Conservation (phyloP, 2,888 invertebrate genomes). For the Leucophora obtusa region DNA sequence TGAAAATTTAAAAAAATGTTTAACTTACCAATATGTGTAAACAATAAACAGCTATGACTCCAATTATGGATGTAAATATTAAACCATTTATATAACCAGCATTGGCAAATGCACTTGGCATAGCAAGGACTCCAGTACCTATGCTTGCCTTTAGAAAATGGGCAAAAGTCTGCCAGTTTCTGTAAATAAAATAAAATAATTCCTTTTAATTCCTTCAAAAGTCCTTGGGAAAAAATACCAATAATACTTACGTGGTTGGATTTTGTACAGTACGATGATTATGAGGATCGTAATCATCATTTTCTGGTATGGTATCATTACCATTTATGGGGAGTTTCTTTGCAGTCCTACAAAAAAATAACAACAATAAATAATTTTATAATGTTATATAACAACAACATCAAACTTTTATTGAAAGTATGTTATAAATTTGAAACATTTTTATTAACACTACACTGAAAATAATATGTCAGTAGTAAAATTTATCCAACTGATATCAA, state of each 20-base stretch:
- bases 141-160: slow-evolving; percentile 96
- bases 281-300: slow-evolving; percentile 86
- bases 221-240: neutral
- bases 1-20: neutral
- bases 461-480: too few relatives aligned
- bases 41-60: slow-evolving; percentile 95
- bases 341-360: slow-evolving; percentile 43
- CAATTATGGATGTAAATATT: slow-evolving; percentile 89
- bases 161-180: slow-evolving; percentile 92
- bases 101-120: slow-evolving; percentile 92
- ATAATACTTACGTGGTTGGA: slow-evolving; percentile 83
- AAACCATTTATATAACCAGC: slow-evolving; percentile 94
- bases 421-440: too few relatives aligned
- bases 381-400: too few relatives aligned
- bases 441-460: too few relatives aligned
- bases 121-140: slow-evolving; percentile 97
- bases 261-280: slow-evolving; percentile 87
- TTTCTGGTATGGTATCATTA: neutral
- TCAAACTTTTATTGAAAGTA: too few relatives aligned
- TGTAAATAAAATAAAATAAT: slow-evolving; percentile 78
- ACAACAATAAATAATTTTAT: too few relatives aligned
- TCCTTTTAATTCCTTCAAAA: neutral
- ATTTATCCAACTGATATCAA: too few relatives aligned
- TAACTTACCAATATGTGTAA: slow-evolving; percentile 90
- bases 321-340: slow-evolving; percentile 5